Percentiles rank a stretch among this genome's conserved stretches.
phyloP scores from a whole-genome alignment of 1,140 invertebrate species.

The Metopolophium dirhodum region DNA sequence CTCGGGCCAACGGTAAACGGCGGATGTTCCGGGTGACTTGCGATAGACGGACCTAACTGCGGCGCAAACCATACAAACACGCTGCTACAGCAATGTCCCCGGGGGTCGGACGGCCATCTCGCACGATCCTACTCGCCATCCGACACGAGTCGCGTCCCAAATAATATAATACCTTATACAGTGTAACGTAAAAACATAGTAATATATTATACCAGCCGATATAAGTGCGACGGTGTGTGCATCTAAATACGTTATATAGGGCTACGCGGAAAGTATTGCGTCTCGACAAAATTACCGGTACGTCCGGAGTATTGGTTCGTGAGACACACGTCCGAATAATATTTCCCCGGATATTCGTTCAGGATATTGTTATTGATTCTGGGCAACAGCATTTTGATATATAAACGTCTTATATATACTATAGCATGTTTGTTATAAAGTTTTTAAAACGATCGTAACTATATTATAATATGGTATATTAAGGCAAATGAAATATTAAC shows the following conservation, averaged over 20 bases:
- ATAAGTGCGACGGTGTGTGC: neutral
- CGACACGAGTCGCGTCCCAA: neutral
- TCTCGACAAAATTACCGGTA: neutral
- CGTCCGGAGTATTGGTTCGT: neutral
- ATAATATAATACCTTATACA: neutral
- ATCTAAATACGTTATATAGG: no score
- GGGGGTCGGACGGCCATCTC: neutral
- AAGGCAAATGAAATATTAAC: neutral
- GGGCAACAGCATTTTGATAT: neutral
- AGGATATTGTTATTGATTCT: no score
- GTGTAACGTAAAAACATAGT: neutral
- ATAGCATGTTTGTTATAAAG: neutral
- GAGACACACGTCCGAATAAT: neutral
- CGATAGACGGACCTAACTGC: neutral
- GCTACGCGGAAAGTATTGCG: neutral
- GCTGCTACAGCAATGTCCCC: neutral
- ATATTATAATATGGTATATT: neutral
- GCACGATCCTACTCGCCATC: neutral
- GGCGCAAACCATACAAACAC: neutral
- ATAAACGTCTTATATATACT: neutral
- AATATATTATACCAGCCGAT: neutral
- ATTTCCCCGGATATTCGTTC: neutral
- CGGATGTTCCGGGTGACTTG: conserved; percentile 40
- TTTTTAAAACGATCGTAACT: neutral
- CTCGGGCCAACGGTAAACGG: conserved; percentile 31